Percentiles rank a stretch among this genome's conserved stretches.
Conservation (phyloP, 2,888 invertebrate species). For the Schrankia costaestrigalis region DNA sequence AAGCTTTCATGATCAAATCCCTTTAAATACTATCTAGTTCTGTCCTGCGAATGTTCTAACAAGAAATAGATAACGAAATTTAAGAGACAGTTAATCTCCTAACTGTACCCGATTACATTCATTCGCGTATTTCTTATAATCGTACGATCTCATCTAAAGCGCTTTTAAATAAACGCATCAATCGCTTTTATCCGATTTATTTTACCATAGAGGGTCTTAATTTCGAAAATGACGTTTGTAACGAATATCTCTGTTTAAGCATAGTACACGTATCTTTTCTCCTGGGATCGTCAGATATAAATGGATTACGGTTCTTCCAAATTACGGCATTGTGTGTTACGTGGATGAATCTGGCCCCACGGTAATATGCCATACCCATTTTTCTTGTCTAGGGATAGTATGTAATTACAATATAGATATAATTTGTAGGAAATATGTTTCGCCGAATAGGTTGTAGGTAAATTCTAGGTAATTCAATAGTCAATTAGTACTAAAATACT, state of each 20-base stretch:
- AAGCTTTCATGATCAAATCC: no score
- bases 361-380: constrained; percentile 18
- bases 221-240: constrained; percentile 28
- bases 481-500: no score
- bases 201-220: constrained; percentile 22
- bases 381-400: constrained; percentile 9
- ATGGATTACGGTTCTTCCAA: constrained; percentile 35
- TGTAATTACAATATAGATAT: not conserved
- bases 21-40: no score
- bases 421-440: no score
- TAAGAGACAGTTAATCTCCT: constrained; percentile 3
- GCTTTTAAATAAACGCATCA: constrained; percentile 17
- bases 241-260: constrained; percentile 17
- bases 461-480: no score
- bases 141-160: constrained; percentile 10
- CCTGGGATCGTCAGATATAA: constrained; percentile 25
- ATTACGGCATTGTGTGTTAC: constrained; percentile 29
- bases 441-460: no score
- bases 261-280: constrained; percentile 11
- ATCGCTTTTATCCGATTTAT: constrained; percentile 21
- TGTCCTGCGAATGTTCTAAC: no score
- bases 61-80: constrained; percentile 1
- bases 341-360: constrained; percentile 26
- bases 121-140: constrained; percentile 9
- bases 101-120: constrained; percentile 5